A percentile compares a stretch with the other conserved stretches of the same genome.
phyloP scores from a whole-genome alignment of 2,888 invertebrate species.

The Lochmaea crataegi region DNA sequence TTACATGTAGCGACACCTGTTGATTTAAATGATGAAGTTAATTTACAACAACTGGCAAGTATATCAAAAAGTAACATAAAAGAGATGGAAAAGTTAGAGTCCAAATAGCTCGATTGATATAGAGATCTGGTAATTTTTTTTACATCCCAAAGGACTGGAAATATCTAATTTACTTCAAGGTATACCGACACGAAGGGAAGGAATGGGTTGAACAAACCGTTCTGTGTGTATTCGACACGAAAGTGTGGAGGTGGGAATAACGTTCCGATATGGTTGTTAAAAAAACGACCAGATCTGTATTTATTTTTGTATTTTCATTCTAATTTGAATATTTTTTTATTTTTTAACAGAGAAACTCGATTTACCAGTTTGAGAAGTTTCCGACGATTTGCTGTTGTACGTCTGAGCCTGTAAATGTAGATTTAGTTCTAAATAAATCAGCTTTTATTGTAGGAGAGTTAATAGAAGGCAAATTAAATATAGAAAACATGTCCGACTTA shows the following conservation, averaged over 20 bases:
- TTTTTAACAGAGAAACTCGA: not conserved
- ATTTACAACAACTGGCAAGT: not conserved
- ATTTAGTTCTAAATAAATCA: slow-evolving; percentile 3
- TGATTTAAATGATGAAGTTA: not conserved
- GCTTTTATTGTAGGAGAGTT: slow-evolving; percentile 10
- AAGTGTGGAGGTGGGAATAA: no score
- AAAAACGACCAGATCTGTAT: no score
- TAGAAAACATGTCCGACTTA: not conserved
- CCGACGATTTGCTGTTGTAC: slow-evolving; percentile 6
- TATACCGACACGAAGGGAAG: no score
- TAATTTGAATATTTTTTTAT: not conserved
- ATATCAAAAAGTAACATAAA: not conserved
- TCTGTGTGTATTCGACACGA: no score
- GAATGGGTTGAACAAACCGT: no score
- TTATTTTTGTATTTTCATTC: not conserved
- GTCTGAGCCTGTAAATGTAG: not conserved
- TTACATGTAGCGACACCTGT: slow-evolving; percentile 2
- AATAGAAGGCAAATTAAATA: slow-evolving; percentile 11
- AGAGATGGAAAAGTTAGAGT: no score
- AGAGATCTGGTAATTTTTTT: no score
- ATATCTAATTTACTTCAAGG: no score
- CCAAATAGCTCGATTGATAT: no score
- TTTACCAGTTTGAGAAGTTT: slow-evolving; percentile 3
- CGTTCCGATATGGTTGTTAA: no score
- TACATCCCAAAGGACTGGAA: no score